A percentile compares a stretch with the other conserved stretches of the same genome.
These are phyloP conservation scores for Metopolophium dirhodum DNA, from an alignment of 1,140 invertebrate species.

Conservation along the genomic window DNA sequence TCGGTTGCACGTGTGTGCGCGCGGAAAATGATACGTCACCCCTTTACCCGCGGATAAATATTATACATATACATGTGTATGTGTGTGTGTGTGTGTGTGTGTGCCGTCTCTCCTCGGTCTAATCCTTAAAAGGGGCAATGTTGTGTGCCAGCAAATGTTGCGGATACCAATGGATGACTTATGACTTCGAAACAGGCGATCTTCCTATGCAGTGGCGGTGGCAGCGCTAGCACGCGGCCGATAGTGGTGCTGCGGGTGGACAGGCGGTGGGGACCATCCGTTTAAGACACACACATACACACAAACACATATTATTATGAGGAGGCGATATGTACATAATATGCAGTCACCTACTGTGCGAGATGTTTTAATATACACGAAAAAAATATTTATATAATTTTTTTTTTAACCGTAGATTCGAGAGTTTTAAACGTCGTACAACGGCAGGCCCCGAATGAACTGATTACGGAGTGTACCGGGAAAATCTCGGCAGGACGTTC, in stretches of 20 bases:
- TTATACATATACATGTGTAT: not conserved
- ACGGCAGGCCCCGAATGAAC: too few species aligned
- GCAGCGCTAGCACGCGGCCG: not conserved
- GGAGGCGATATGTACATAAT: not conserved
- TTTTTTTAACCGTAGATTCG: not conserved
- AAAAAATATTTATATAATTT: not conserved
- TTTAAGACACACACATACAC: not conserved
- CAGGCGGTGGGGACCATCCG: not conserved
- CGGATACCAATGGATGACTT: conserved; percentile 56
- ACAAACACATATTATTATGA: not conserved
- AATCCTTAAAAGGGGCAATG: conserved; percentile 56
- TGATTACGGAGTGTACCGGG: not conserved
- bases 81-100: too few species aligned
- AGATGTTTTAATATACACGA: not conserved
- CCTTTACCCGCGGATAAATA: not conserved
- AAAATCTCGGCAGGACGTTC: too few species aligned
- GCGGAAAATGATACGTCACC: conserved; percentile 25
- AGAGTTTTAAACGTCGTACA: not conserved
- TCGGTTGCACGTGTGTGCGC: not conserved
- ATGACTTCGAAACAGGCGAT: conserved; percentile 42
- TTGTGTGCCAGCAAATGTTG: conserved; percentile 56
- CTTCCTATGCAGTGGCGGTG: not conserved
- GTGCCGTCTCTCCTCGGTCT: not conserved
- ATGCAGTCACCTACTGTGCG: not conserved
- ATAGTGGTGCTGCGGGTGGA: not conserved